Base-by-base conservation (phyloP, 2,797 vertebrate genomes). In the Peromyscus aztecus region DNA sequence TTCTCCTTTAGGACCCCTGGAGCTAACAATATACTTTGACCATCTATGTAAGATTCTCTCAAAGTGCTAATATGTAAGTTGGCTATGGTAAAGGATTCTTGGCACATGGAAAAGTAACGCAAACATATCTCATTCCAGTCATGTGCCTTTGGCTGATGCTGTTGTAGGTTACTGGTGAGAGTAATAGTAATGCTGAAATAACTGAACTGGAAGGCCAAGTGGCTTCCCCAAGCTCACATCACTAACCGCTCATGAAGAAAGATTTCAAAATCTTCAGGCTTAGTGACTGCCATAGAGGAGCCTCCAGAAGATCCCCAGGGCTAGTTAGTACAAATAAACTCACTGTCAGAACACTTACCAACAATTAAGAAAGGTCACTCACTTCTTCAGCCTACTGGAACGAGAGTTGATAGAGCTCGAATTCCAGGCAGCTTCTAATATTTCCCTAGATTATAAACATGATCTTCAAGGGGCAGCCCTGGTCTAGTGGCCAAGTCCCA, bases 381-480 rank as follows among this genome's bases (percentile, higher is more conserved):
- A 37, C 59, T 43, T 82, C 67, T 90, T 85, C 31, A 46, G 11
- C 67, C 80, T 76, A 46, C 52, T 65, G 61, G 85, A 96, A 57
- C 10, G 31, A 65, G 67, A 65, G 80, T 21, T 67, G 71, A 75
- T 80, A 90, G 81, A 90, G 89, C 82, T 19, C 3, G 11, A 86
- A 71, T 95, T 96, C 95, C 57, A 98, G 75, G 73, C 85, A 61
- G 67, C 65, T 96, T 86, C 43, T 65, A 71, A 8, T 24, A 82
- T 94, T 94, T 95, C 90, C 37, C 8, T 88, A 75, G 84, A 17
- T 94, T 46, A 27, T 49, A 49, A 83, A 88, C 91, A 40, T 67
- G 67, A 90, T 37, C 46, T 31, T 88, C 52, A 2, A 46, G 13
- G 67, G 63, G 14, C 31, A 71, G 37, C 52, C 14, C 12, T 75